Evolutionary conservation across 2,113 vertebrate species (phyloP).

Genomic region (Asarcornis scutulata): DNA sequence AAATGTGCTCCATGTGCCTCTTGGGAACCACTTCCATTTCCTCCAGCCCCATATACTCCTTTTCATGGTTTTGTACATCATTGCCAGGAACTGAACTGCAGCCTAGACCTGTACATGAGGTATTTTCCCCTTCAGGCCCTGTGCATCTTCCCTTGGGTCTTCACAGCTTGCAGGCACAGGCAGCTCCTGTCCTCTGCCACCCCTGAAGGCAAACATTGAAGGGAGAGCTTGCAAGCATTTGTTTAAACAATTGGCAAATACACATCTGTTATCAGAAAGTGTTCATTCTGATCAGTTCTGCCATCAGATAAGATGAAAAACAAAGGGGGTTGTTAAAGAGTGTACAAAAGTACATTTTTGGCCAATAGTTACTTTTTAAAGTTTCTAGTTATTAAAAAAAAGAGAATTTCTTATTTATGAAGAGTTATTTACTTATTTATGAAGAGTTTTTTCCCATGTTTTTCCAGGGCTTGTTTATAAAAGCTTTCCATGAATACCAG

Average conservation of each 20-base stretch:
- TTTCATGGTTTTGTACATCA: not conserved
- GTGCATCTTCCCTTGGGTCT: not conserved
- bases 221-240: not conserved
- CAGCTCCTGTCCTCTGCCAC: not conserved
- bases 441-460: not conserved
- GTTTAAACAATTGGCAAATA: constrained; percentile 23
- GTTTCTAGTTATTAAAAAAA: not conserved
- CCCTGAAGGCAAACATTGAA: constrained; percentile 26
- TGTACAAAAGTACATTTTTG: not conserved
- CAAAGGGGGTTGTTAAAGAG: not conserved
- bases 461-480: not conserved
- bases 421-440: not conserved
- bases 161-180: not conserved
- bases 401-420: not conserved
- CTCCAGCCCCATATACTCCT: not conserved
- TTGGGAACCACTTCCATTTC: not conserved
- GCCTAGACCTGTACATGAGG: fast-evolving
- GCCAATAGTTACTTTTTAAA: not conserved
- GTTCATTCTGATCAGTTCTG: constrained; percentile 1
- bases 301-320: constrained; percentile 10
- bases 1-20: fast-evolving
- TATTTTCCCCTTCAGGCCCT: not conserved
- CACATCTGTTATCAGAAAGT: not conserved
- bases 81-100: fast-evolving
- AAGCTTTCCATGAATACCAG: not conserved